Percentiles rank a stretch among this genome's conserved stretches.
These are phyloP conservation scores for Petroica traversi DNA, from an alignment of 2,113 vertebrate species.

Conservation along the genomic window DNA sequence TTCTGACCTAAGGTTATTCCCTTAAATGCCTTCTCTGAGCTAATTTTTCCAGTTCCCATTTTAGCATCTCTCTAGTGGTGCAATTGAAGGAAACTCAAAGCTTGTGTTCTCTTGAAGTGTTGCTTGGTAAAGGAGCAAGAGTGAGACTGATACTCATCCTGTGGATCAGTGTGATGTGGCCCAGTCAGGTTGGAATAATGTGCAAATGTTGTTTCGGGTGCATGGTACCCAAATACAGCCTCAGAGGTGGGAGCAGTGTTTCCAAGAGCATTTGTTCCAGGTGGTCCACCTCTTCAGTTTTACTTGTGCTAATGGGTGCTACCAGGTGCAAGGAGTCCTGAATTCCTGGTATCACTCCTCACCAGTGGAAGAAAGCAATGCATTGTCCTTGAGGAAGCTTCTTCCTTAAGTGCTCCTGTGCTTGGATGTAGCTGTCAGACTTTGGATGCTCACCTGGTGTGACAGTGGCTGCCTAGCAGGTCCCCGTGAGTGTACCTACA, in stretches of 20 bases:
- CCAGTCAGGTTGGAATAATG: neutral
- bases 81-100: neutral
- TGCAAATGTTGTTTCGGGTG: neutral
- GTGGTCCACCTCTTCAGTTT: neutral
- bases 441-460: neutral
- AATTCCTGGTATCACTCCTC: neutral
- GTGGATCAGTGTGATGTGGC: neutral
- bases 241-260: neutral
- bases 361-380: accelerated
- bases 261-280: neutral
- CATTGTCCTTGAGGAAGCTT: neutral
- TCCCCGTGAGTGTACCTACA: neutral
- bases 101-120: neutral
- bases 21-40: neutral
- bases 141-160: neutral
- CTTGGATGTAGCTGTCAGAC: neutral
- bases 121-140: neutral
- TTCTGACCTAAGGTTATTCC: neutral
- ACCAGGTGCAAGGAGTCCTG: neutral
- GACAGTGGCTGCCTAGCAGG: neutral
- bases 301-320: neutral
- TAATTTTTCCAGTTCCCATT: neutral
- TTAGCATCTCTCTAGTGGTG: neutral
- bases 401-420: neutral
- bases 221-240: neutral